These are phyloP conservation scores for Ceraclea dissimilis DNA, from an alignment of 2,888 invertebrate genomes.

Conservation along the genomic window DNA sequence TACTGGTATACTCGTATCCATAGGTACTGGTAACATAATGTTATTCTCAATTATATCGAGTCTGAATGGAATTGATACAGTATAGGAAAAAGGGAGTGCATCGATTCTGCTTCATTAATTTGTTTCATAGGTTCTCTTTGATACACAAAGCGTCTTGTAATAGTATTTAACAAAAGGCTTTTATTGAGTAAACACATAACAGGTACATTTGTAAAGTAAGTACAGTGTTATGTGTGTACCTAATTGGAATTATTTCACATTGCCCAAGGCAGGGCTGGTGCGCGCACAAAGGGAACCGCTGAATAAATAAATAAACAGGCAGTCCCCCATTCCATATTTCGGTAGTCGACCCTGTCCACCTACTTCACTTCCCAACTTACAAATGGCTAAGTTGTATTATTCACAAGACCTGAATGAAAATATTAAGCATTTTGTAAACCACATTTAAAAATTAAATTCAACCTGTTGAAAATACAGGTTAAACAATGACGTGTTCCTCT, in stretches of 20 bases:
- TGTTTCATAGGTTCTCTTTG: background rate
- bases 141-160: background rate
- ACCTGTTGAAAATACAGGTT: background rate
- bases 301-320: background rate
- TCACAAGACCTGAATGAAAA: background rate
- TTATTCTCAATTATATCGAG: too few relatives aligned
- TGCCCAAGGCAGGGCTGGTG: background rate
- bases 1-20: too few relatives aligned
- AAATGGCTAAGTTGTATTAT: background rate
- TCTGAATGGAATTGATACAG: background rate
- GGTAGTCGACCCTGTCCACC: background rate
- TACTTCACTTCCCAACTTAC: background rate
- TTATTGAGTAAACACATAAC: slow-evolving; percentile 1
- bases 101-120: background rate
- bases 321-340: background rate
- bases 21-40: too few relatives aligned
- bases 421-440: background rate
- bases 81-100: background rate
- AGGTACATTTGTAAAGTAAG: background rate
- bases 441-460: background rate
- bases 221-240: background rate
- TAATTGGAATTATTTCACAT: slow-evolving; percentile 2
- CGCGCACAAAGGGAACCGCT: slow-evolving; percentile 1
- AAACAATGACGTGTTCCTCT: background rate
- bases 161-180: background rate